A percentile compares a stretch with the other conserved stretches of the same genome.
These are phyloP conservation scores for Bicyclus anynana DNA, from an alignment of 1,140 invertebrate species.

Conservation along the genomic window DNA sequence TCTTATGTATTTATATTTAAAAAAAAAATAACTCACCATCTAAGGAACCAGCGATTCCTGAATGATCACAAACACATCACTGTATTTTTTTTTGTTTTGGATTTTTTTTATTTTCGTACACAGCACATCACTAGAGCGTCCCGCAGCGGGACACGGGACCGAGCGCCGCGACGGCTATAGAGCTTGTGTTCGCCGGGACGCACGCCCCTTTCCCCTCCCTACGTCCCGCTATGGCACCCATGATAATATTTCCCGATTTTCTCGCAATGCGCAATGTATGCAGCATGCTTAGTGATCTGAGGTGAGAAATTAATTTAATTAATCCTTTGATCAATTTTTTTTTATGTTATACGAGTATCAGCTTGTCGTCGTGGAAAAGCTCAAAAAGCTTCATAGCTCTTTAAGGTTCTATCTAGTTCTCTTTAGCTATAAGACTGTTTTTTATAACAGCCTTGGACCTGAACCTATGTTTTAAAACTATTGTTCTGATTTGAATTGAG, in stretches of 20 bases:
- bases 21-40: conserved; percentile 38
- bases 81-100: conserved; percentile 4
- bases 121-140: conserved; percentile 29
- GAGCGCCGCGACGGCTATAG: conserved; percentile 28
- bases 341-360: not conserved
- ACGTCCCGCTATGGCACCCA: conserved; percentile 30
- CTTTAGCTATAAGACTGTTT: too few species aligned
- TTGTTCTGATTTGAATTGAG: too few species aligned
- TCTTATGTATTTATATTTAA: not conserved
- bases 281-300: not conserved
- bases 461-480: too few species aligned
- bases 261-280: conserved; percentile 37
- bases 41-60: conserved; percentile 39
- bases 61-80: conserved; percentile 37
- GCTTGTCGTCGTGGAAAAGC: too few species aligned
- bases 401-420: too few species aligned
- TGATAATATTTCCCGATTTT: conserved; percentile 48
- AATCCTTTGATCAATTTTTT: not conserved
- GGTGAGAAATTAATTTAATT: not conserved
- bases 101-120: conserved; percentile 21
- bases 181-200: conserved; percentile 41
- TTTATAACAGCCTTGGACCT: too few species aligned
- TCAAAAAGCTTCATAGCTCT: too few species aligned
- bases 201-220: conserved; percentile 27
- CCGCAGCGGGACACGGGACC: conserved; percentile 27